These are phyloP conservation scores for Rhipidura dahli DNA, from an alignment of 2,113 vertebrate species.

Conservation along the genomic window DNA sequence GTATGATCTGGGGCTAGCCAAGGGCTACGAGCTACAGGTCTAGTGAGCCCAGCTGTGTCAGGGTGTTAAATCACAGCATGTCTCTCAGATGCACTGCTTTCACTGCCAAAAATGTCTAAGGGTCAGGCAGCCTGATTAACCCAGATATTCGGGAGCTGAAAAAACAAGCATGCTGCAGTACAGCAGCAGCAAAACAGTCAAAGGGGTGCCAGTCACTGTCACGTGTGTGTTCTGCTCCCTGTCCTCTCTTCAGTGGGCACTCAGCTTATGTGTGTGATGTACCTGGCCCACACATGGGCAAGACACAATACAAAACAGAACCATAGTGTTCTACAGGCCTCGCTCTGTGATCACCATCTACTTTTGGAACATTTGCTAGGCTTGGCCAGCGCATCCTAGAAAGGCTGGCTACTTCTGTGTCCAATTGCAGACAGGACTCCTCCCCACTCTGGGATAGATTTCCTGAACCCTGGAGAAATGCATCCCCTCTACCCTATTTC, in stretches of 20 bases:
- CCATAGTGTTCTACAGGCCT: neutral
- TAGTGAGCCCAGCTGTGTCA: slow-evolving; percentile 12
- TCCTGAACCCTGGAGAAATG: neutral
- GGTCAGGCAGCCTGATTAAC: slow-evolving; percentile 36
- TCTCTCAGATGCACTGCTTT: slow-evolving; percentile 10
- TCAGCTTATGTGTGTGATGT: neutral
- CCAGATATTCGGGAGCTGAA: slow-evolving; percentile 21
- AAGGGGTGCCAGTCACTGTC: neutral
- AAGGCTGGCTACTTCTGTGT: neutral
- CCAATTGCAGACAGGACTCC: neutral
- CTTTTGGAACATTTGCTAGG: neutral
- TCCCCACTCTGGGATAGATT: neutral
- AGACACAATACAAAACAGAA: neutral
- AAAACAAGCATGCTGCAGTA: neutral
- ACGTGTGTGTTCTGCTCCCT: neutral
- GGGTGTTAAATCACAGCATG: slow-evolving; percentile 31
- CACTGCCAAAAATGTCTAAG: slow-evolving; percentile 48
- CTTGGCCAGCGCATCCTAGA: neutral
- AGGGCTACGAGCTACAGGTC: neutral
- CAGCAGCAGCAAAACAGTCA: neutral
- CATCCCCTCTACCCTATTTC: neutral
- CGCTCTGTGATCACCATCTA: neutral
- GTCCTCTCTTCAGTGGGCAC: neutral
- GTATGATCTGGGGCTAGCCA: neutral
- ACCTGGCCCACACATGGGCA: accelerated